Conservation (phyloP, 92 coral and sea anemone genomes). For the Isaurus tuberculatus region DNA sequence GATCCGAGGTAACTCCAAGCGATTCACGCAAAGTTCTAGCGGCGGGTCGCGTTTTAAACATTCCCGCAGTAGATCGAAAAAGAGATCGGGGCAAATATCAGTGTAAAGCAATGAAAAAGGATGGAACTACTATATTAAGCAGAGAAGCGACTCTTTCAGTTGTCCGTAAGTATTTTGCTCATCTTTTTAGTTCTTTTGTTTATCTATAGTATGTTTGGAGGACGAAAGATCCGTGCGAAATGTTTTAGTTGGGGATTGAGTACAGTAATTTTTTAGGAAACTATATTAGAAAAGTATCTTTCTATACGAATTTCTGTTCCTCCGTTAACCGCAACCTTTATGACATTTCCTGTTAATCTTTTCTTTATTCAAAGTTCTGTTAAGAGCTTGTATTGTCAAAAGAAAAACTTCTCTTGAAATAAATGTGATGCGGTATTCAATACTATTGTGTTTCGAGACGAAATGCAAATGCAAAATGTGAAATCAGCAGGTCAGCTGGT, state of each 20-base stretch:
- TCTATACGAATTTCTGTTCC: not conserved
- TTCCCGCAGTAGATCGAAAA: constrained; percentile 41
- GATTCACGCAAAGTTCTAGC: constrained; percentile 33
- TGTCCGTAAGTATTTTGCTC: constrained; percentile 13
- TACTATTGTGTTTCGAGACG: constrained; percentile 22
- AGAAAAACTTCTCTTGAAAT: not conserved
- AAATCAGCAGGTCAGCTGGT: constrained; percentile 32
- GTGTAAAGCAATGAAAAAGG: constrained; percentile 52
- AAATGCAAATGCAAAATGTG: constrained; percentile 10
- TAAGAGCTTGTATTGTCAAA: constrained; percentile 8
- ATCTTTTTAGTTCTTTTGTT: not conserved
- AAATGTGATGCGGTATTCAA: constrained; percentile 6
- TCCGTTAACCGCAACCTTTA: not conserved
- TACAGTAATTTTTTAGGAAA: not conserved
- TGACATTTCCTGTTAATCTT: not conserved
- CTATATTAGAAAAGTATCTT: not conserved
- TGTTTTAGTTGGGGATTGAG: not conserved
- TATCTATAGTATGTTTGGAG: not conserved
- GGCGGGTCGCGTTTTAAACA: constrained; percentile 57
- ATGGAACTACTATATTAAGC: not conserved
- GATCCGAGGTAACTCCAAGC: constrained; percentile 3
- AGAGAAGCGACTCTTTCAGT: constrained; percentile 18
- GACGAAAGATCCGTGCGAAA: not conserved
- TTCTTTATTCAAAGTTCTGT: constrained; percentile 17
- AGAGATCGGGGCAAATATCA: constrained; percentile 67